phyloP scores from a whole-genome alignment of 2,797 vertebrate genomes.

The Phoxinus dragarum region DNA sequence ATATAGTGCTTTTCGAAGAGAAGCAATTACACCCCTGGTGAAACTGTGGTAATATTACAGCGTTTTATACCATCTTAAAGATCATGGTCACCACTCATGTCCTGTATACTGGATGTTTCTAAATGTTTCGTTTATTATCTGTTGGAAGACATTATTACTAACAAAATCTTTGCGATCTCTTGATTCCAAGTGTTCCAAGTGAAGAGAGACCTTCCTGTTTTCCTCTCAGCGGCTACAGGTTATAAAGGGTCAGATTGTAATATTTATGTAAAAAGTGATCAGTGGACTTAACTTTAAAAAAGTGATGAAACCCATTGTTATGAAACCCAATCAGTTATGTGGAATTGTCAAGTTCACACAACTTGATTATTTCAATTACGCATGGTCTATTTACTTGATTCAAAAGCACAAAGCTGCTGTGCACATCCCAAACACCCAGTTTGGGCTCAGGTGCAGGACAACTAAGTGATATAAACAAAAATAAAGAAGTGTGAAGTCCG shows the following conservation, averaged over 20 bases:
- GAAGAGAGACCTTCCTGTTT: slow-evolving; percentile 17
- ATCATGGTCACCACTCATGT: neutral
- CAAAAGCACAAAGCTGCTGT: too few species aligned
- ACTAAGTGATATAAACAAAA: too few species aligned
- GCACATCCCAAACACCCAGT: too few species aligned
- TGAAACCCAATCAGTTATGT: too few species aligned
- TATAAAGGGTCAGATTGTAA: neutral
- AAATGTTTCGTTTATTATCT: neutral
- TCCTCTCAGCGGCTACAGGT: neutral
- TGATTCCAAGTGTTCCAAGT: slow-evolving; percentile 10
- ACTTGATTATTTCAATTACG: too few species aligned
- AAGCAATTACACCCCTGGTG: slow-evolving; percentile 42
- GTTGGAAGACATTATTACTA: neutral
- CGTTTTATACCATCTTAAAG: neutral
- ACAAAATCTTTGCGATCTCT: slow-evolving; percentile 3
- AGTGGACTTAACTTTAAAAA: too few species aligned
- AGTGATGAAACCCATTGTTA: too few species aligned
- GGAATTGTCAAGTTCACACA: too few species aligned
- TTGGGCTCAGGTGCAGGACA: too few species aligned
- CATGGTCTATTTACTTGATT: too few species aligned
- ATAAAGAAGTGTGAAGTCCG: too few species aligned
- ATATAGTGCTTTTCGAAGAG: slow-evolving; percentile 47
- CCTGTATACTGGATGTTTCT: neutral
- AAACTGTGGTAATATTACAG: slow-evolving; percentile 16
- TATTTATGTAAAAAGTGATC: neutral